Base-by-base conservation (phyloP, 1,140 invertebrate species). In the Planococcus citri region DNA sequence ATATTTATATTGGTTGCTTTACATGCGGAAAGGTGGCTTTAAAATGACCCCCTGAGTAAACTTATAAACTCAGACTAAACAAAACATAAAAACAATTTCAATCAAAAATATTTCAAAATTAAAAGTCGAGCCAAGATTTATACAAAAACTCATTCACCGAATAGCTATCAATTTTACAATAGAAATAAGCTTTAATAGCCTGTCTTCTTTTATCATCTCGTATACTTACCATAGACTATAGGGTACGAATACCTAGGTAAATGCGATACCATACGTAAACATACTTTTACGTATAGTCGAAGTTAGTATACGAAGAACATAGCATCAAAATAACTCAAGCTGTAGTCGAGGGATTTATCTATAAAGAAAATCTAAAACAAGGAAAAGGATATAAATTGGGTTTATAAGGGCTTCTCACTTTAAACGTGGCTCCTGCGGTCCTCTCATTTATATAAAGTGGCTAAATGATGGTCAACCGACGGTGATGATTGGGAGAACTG, bases 301-400 rank as follows among this genome's bases (percentile, higher is more conserved):
- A n/a, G n/a, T n/a, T n/a, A n/a, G n/a, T n/a, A n/a, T n/a, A n/a
- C n/a, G n/a, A n/a, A n/a, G n/a, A n/a, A n/a, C n/a, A n/a, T n/a
- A n/a, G 41, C 41, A 14, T 51, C n/a, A 17, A 51, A 51, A 51
- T 51, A 51, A 51, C 41, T 17, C 41, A 17, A 51, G 41, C 41
- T 17, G 12, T 6, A 4, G 41, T 3, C 6, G 41, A 33, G 29
- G 29, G n/a, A 6, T 51, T 51, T 51, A 51, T 51, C 41, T 51
- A 20, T 20, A 20, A 51, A 17, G 41, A 51, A 51, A 51, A 51
- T 51, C 41, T 51, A 51, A 51, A 51, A 51, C 41, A 51, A 51
- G 41, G 41, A 51, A 51, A 51, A 51, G 41, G 41, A 51, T 51
- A 51, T 51, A 51, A 51, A 51, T 51, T 51, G 41, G 41, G 41